Evolutionary conservation across 2,797 vertebrate species (phyloP), one percentile per base, ranked within the genome.

Genomic region (Labeo calbasu): DNA sequence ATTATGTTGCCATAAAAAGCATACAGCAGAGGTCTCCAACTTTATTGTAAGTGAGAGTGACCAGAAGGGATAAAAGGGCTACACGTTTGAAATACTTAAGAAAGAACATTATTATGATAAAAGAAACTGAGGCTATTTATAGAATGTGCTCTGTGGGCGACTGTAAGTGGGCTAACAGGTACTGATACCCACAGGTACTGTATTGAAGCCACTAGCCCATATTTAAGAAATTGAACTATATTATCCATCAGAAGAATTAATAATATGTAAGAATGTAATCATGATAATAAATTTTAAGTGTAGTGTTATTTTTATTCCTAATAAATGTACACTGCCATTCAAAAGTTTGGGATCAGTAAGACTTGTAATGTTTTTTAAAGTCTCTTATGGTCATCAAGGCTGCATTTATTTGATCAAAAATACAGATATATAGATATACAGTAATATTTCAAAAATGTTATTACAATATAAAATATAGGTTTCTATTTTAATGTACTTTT

Each of bases 131-230:
- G 28, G 28, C 19, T 76, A 57, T 76, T 76, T 57, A 15, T 40
- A 76, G 72, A 76, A 76, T 23, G 32, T 57, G 21, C 32, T 53
- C 51, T n/a, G 28, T 55, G 28, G 71, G 72, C 72, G 1, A 75
- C 50, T 55, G 11, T 75, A 75, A 55, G 19, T 75, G 72, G 51
- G 72, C 72, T 57, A 76, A 32, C 72, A 57, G 72, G 51, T 57
- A 76, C 14, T 28, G 70, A 72, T n/a, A 40, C 72, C 28, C 72
- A 76, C 2, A 11, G 21, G 72, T 76, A n/a, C 17, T 40, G 32
- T 76, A 76, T 76, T 57, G 28, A 76, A 14, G 32, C 51, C 28
- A 36, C 5, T 76, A 51, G n/a, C 53, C 32, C 40, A 76, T 12
- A 76, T 76, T 57, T 40, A 76, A 9, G 28, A 12, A 57, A 57